Base-by-base conservation (phyloP, 2,797 vertebrate genomes). In the Iguana delicatissima region DNA sequence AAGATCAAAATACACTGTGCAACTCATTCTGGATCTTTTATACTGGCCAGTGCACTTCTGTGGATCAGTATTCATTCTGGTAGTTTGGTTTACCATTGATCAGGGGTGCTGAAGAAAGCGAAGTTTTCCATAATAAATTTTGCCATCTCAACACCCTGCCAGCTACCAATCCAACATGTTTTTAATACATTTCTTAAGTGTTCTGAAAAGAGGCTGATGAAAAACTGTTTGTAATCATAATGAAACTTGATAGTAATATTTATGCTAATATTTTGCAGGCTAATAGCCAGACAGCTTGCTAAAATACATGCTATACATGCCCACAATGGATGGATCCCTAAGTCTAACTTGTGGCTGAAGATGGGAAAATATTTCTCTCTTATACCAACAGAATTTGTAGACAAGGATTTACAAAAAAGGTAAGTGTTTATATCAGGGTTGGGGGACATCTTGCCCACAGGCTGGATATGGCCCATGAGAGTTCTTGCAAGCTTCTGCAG, bases 231-330 rank as follows among this genome's bases (percentile, higher is more conserved):
- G 20, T 83, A 87, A 67, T 18, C 52, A 57, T 52, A 55, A 12
- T 69, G 46, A 57, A 62, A 42, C 13, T 55, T 64, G 14, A 35
- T 90, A 46, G 88, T 81, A 79, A 32, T 72, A 2, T 0, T 29
- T 84, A 26, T 72, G 73, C 91, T 38, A 59, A 77, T 83, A 59
- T 93, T 83, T 89, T 81, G 80, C 93, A 99, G 99, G 94, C 98
- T 99, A 18, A 99, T 99, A 96, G 98, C 99, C 55, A 97, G 98
- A 90, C 99, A 99, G 92, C 97, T 99, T 95, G 99, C 99, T 91
- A 99, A 99, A 97, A 99, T 99, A 94, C 99, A 99, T 80, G 98
- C 98, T 94, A 99, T 99, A 94, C 99, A 99, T 93, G 99, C 99
- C 46, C 99, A 99, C 93, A 99, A 99, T 72, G 99, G 99, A 93